Percentiles rank a stretch among this genome's conserved stretches.
These are phyloP conservation scores for Mirounga angustirostris DNA, from an alignment of 2,113 vertebrate species.

Conservation along the genomic window DNA sequence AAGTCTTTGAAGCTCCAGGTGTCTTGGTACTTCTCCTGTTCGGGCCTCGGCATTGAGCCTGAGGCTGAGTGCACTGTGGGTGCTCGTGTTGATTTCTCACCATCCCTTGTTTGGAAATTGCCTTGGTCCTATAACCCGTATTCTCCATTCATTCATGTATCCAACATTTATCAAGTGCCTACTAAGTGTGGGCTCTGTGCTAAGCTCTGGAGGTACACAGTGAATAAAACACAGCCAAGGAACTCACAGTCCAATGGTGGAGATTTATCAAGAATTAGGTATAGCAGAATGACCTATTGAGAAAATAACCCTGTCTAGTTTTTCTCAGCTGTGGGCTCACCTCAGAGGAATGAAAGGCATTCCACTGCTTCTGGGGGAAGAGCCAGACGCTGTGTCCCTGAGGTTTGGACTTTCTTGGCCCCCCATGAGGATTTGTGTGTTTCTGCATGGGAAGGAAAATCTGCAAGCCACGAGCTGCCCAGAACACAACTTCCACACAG, in stretches of 20 bases:
- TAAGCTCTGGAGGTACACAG: background rate
- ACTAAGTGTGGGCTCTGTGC: background rate
- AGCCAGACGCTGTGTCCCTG: background rate
- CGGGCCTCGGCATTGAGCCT: background rate
- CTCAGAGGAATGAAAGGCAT: conserved; percentile 66
- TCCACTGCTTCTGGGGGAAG: background rate
- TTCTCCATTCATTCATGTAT: conserved; percentile 13
- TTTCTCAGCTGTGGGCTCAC: conserved; percentile 50
- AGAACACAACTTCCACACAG: background rate
- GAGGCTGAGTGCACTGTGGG: background rate
- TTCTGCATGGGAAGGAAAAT: conserved; percentile 34
- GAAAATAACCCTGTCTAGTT: conserved; percentile 27
- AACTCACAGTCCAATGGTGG: background rate
- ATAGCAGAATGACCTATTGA: conserved; percentile 18
- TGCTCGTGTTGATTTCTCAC: background rate
- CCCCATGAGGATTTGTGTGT: background rate
- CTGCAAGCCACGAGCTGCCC: background rate
- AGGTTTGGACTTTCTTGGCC: background rate
- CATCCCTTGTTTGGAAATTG: background rate
- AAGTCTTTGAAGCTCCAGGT: background rate
- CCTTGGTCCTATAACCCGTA: background rate
- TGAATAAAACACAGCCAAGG: background rate
- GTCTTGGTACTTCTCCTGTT: background rate
- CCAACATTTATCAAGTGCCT: background rate
- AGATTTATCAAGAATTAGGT: conserved; percentile 57